A percentile compares a stretch with the other conserved stretches of the same genome.
phyloP scores from a whole-genome alignment of 2,888 invertebrate genomes.

The Cactoblastis cactorum region DNA sequence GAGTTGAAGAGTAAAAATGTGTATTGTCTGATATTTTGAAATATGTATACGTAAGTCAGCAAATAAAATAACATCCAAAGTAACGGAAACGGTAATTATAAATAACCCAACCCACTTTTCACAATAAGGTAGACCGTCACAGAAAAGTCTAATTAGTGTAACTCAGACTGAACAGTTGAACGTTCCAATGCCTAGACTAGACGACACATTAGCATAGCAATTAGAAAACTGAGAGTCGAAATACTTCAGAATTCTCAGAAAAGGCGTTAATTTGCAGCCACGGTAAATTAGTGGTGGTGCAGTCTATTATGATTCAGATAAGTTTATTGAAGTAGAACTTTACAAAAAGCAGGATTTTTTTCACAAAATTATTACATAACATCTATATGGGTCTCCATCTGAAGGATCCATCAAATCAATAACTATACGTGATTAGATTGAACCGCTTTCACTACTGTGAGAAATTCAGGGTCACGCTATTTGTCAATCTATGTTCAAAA shows the following conservation, averaged over 20 bases:
- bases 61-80: not conserved
- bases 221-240: constrained; percentile 41
- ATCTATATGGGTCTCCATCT: no score
- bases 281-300: constrained; percentile 35
- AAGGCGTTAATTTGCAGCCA: constrained; percentile 42
- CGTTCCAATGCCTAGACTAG: constrained; percentile 17
- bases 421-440: no score
- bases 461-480: no score
- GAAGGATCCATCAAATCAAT: no score
- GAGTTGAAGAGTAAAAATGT: no score
- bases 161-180: not conserved
- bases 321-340: not conserved
- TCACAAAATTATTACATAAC: not conserved
- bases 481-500: no score
- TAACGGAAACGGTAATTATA: not conserved
- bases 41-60: no score
- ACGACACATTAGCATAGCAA: constrained; percentile 34
- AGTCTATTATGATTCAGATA: constrained; percentile 6
- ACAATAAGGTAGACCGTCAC: not conserved
- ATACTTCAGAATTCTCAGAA: constrained; percentile 29
- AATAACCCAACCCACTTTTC: no score
- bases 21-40: no score
- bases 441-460: no score
- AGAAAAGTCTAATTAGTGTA: not conserved
- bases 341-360: not conserved